Percentiles rank a stretch among this genome's conserved stretches.
Conservation (phyloP, 2,888 invertebrate genomes). For the Spicauda simplicius region DNA sequence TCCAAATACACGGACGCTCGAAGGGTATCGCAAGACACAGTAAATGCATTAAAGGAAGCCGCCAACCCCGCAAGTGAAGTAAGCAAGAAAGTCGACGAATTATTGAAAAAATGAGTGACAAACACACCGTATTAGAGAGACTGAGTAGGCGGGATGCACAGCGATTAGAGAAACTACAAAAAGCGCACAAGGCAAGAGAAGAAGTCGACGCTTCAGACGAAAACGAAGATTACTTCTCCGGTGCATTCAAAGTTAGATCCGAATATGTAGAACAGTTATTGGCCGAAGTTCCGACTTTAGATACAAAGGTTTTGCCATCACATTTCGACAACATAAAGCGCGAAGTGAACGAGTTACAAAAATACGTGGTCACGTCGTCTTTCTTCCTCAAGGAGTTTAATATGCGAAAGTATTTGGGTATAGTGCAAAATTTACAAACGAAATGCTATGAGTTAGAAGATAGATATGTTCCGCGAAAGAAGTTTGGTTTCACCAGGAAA, state of each 20-base stretch:
- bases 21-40: constrained; percentile 57
- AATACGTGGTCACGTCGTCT: constrained; percentile 91
- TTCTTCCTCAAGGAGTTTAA: constrained; percentile 93
- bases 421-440: constrained; percentile 88
- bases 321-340: constrained; percentile 89
- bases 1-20: constrained; percentile 70
- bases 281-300: constrained; percentile 76
- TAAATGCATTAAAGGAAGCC: constrained; percentile 77
- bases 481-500: constrained; percentile 93
- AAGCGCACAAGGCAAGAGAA: constrained; percentile 87
- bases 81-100: constrained; percentile 74
- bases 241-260: constrained; percentile 87
- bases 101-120: constrained; percentile 79
- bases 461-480: constrained; percentile 91
- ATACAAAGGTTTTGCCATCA: constrained; percentile 79
- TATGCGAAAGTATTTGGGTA: constrained; percentile 90
- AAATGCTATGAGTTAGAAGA: constrained; percentile 89
- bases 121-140: constrained; percentile 72
- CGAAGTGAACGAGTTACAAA: constrained; percentile 90
- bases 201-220: constrained; percentile 86
- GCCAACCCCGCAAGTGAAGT: constrained; percentile 72
- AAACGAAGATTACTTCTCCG: constrained; percentile 89
- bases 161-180: constrained; percentile 87
- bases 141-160: constrained; percentile 86
- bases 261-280: constrained; percentile 87